phyloP scores from a whole-genome alignment of 2,888 invertebrate genomes.

The Cosmopolites sordidus region DNA sequence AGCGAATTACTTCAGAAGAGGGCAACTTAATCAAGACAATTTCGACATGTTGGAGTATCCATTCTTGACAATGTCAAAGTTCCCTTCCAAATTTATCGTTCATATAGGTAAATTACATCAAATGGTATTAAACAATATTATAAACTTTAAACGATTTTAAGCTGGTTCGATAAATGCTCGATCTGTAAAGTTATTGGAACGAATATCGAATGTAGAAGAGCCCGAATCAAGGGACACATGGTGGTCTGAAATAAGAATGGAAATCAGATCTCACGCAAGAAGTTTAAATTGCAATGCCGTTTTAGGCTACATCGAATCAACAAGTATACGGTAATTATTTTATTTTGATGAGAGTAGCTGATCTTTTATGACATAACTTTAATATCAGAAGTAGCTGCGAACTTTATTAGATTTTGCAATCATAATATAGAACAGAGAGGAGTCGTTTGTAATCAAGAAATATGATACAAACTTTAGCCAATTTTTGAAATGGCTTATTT shows the following conservation, averaged over 20 bases:
- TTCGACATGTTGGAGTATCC: constrained; percentile 93
- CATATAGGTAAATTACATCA: constrained; percentile 65
- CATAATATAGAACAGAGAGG: constrained; percentile 11
- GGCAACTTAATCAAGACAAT: constrained; percentile 69
- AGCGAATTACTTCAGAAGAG: constrained; percentile 55
- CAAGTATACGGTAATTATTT: constrained; percentile 76
- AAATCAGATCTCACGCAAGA: constrained; percentile 89
- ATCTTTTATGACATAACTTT: constrained; percentile 1
- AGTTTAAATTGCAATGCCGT: constrained; percentile 92
- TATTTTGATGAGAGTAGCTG: neutral
- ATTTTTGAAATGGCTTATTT: neutral
- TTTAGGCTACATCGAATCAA: constrained; percentile 87
- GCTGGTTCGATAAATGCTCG: constrained; percentile 80
- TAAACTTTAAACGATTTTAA: constrained; percentile 34
- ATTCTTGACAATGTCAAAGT: constrained; percentile 87
- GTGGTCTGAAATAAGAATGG: constrained; percentile 96
- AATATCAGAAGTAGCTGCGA: constrained; percentile 18
- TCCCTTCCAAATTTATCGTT: constrained; percentile 82
- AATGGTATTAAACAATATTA: neutral
- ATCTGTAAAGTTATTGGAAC: constrained; percentile 77
- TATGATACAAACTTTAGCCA: neutral
- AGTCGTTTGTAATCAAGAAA: constrained; percentile 1
- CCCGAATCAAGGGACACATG: constrained; percentile 89
- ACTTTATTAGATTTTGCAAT: constrained; percentile 22
- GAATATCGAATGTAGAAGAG: constrained; percentile 80